Conservation (phyloP, 2,888 invertebrate species). For the Diarsia rubi region DNA sequence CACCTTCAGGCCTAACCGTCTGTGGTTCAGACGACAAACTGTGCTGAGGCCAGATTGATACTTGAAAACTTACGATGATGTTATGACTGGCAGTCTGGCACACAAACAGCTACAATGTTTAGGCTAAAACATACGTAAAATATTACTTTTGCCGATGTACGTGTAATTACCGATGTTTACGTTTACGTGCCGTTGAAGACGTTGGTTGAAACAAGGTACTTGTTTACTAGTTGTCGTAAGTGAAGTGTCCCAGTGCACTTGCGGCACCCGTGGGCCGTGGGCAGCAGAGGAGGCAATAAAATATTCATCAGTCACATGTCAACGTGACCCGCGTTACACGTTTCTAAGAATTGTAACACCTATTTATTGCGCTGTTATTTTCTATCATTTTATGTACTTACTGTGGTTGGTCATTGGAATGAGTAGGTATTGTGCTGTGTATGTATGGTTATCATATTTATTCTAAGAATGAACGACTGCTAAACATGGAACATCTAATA, state of each 20-base stretch:
- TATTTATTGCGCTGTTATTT: conserved; percentile 68
- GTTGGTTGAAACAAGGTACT: conserved; percentile 53
- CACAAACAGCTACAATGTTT: conserved; percentile 49
- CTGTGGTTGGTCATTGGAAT: conserved; percentile 13
- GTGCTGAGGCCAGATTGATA: conserved; percentile 12
- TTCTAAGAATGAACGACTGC: background rate
- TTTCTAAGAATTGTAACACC: conserved; percentile 64
- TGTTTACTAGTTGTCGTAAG: conserved; percentile 54
- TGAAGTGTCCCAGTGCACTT: conserved; percentile 63
- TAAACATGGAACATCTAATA: background rate
- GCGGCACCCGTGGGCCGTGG: conserved; percentile 80
- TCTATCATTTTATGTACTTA: conserved; percentile 40
- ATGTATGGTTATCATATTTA: conserved; percentile 13
- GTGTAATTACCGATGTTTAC: conserved; percentile 38
- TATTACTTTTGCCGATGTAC: conserved; percentile 31
- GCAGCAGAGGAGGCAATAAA: conserved; percentile 84
- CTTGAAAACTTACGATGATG: conserved; percentile 31
- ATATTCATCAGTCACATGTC: conserved; percentile 87
- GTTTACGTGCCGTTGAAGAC: conserved; percentile 42
- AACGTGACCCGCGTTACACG: conserved; percentile 76
- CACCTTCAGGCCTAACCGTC: conserved; percentile 13
- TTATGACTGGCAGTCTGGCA: conserved; percentile 71
- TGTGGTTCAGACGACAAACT: conserved; percentile 1
- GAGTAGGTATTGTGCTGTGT: conserved; percentile 7
- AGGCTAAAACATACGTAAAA: conserved; percentile 44